Evolutionary conservation across 2,888 invertebrate genomes (phyloP).

Genomic region (Alloscopus bannaensis): DNA sequence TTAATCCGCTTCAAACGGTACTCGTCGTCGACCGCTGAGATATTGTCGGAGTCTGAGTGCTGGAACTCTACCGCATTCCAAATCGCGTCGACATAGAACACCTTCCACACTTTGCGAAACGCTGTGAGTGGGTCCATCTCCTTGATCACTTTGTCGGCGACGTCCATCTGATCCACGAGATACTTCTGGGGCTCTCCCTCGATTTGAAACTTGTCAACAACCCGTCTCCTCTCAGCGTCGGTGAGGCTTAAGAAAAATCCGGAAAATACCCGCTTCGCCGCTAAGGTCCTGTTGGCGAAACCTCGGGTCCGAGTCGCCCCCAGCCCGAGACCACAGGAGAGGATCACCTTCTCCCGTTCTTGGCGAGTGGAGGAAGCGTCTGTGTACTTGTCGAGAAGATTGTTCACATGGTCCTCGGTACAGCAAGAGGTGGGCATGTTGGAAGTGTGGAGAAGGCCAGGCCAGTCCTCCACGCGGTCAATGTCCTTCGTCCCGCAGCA

Average conservation of each 20-base stretch:
- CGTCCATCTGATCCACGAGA: not conserved
- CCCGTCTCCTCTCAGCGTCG: no score
- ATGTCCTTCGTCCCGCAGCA: conserved; percentile 50
- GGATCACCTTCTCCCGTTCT: not conserved
- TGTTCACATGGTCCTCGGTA: not conserved
- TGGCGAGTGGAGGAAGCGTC: not conserved
- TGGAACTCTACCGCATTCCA: conserved; percentile 2
- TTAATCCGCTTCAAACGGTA: no score
- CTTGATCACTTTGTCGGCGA: not conserved
- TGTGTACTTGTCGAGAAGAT: no score
- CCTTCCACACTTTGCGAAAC: conserved; percentile 22
- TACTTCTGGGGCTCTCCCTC: not conserved
- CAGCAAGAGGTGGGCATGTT: conserved; percentile 42
- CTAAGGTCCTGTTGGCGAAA: no score
- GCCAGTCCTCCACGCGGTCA: conserved; percentile 47
- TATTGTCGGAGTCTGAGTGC: no score
- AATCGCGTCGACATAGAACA: conserved; percentile 18
- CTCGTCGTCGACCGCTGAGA: no score
- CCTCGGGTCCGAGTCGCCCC: no score
- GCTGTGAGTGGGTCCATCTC: not conserved
- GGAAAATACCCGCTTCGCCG: no score
- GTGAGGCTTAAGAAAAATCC: not conserved
- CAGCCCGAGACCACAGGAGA: not conserved
- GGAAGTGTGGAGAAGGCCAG: conserved; percentile 10
- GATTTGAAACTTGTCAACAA: not conserved